Conservation (phyloP, 2,797 vertebrate genomes). For the Sphaeramia orbicularis region DNA sequence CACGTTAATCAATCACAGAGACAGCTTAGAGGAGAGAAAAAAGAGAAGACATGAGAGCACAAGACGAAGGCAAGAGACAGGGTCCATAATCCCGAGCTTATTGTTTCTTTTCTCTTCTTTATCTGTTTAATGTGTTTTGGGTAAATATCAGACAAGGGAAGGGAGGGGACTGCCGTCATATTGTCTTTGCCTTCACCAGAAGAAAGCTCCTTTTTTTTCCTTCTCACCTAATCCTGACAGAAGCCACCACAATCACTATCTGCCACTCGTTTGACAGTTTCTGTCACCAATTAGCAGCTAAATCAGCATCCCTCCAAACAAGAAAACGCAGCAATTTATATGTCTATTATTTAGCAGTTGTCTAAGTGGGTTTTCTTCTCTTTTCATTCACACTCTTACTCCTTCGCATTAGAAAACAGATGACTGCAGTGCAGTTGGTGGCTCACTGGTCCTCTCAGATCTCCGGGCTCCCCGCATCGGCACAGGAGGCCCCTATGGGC, state of each 20-base stretch:
- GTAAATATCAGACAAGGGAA: slow-evolving; percentile 92
- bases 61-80: slow-evolving; percentile 72
- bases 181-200: slow-evolving; percentile 90
- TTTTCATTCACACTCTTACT: slow-evolving; percentile 66
- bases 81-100: slow-evolving; percentile 87
- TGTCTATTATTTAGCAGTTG: slow-evolving; percentile 84
- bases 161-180: slow-evolving; percentile 85
- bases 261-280: slow-evolving; percentile 99
- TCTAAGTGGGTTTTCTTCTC: slow-evolving; percentile 83
- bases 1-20: slow-evolving; percentile 93
- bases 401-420: slow-evolving; percentile 87
- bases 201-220: slow-evolving; percentile 87
- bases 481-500: slow-evolving; percentile 86
- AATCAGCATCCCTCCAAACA: slow-evolving; percentile 98
- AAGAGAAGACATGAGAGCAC: slow-evolving; percentile 61
- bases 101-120: slow-evolving; percentile 90
- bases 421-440: slow-evolving; percentile 84
- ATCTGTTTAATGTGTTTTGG: slow-evolving; percentile 93
- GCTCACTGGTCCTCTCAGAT: slow-evolving; percentile 78
- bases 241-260: slow-evolving; percentile 92
- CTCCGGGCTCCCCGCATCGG: slow-evolving; percentile 47
- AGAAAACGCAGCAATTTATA: slow-evolving; percentile 87
- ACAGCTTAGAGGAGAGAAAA: slow-evolving; percentile 79
- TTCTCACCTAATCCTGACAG: slow-evolving; percentile 95
- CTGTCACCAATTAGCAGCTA: slow-evolving; percentile 99